These are phyloP conservation scores for Umimayanthus chanpuru DNA, from an alignment of 92 coral and sea anemone genomes.

Conservation along the genomic window DNA sequence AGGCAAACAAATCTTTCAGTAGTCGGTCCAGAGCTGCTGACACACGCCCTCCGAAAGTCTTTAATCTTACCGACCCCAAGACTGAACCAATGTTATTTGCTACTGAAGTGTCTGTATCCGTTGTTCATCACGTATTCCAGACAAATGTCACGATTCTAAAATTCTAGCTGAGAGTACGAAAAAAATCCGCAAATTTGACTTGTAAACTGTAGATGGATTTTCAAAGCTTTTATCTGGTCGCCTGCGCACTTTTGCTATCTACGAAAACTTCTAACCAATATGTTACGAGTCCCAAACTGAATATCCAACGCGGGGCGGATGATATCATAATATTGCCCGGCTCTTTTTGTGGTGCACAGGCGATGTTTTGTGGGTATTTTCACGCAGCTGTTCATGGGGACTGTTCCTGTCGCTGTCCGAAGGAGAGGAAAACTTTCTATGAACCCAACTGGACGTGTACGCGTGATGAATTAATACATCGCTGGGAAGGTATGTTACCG, in stretches of 20 bases:
- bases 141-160: neutral
- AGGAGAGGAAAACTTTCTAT: conserved; percentile 20
- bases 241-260: neutral
- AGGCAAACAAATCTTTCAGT: neutral
- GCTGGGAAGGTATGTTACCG: conserved; percentile 20
- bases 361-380: neutral
- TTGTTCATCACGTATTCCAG: neutral
- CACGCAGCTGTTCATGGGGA: neutral
- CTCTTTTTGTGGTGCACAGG: conserved; percentile 19
- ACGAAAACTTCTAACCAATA: neutral
- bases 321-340: conserved; percentile 17
- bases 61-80: neutral
- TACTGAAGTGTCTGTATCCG: no score
- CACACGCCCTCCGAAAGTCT: neutral
- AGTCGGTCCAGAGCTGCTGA: conserved; percentile 17
- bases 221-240: neutral
- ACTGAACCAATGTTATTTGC: no score
- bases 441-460: conserved; percentile 43
- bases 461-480: neutral
- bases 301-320: neutral
- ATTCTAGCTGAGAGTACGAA: neutral
- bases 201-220: neutral
- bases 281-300: neutral
- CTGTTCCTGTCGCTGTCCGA: conserved; percentile 33
- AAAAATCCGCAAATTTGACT: neutral